phyloP scores from a whole-genome alignment of 37 sponge, comb jelly and placozoan species.

The Ephydatia muelleri region DNA sequence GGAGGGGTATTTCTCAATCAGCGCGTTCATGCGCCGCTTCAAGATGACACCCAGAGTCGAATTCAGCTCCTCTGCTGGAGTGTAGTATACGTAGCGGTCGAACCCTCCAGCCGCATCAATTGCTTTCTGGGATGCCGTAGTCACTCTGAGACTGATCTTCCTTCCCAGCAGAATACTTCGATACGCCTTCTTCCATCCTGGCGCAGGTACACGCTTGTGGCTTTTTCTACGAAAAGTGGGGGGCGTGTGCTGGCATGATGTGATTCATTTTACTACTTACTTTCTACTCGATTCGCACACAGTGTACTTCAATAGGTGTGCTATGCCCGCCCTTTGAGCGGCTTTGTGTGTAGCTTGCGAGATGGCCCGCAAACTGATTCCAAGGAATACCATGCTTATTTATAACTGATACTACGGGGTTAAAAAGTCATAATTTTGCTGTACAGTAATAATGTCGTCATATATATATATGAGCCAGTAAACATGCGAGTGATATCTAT shows the following conservation, averaged over 20 bases:
- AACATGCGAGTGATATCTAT: background rate
- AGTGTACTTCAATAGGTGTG: too few species aligned
- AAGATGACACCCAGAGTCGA: constrained; percentile 25
- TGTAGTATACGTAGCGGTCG: constrained; percentile 77
- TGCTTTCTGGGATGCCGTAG: constrained; percentile 40
- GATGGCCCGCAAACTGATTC: too few species aligned
- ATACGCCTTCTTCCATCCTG: constrained; percentile 38
- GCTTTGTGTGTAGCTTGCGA: too few species aligned
- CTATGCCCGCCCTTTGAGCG: too few species aligned
- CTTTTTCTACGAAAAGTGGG: background rate
- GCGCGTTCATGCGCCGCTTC: constrained; percentile 35
- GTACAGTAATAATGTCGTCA: too few species aligned
- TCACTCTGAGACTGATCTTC: constrained; percentile 26
- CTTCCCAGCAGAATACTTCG: constrained; percentile 7
- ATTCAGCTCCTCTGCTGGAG: constrained; percentile 50
- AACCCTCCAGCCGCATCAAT: constrained; percentile 79
- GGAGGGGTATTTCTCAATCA: constrained; percentile 29
- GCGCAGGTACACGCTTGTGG: constrained; percentile 9
- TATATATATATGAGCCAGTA: too few species aligned
- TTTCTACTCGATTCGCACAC: too few species aligned
- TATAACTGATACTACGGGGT: too few species aligned
- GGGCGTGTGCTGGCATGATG: too few species aligned
- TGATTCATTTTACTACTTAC: too few species aligned
- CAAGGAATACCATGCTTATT: too few species aligned
- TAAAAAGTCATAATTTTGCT: too few species aligned